Percentiles rank a stretch among this genome's conserved stretches.
Conservation (phyloP, 2,797 vertebrate species). For the Pyrocephalus nanus region DNA sequence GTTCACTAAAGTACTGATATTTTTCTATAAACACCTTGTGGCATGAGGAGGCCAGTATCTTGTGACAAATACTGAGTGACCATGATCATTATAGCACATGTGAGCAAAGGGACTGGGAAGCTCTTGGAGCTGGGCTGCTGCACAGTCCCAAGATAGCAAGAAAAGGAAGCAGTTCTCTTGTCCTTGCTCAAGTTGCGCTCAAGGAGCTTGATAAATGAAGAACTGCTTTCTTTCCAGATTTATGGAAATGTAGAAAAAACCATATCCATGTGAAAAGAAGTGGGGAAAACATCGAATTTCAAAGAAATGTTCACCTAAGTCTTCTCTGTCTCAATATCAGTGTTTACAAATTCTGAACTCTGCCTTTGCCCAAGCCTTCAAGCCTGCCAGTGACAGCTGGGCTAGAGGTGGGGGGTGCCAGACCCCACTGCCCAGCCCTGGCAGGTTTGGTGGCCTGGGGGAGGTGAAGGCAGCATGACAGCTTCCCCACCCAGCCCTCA, state of each 20-base stretch:
- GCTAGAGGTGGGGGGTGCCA: not conserved
- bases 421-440: not conserved
- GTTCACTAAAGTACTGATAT: not conserved
- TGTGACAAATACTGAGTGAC: rapidly evolving
- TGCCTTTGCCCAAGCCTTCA: not conserved
- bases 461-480: not conserved
- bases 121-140: not conserved
- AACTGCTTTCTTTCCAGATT: not conserved
- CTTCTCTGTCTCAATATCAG: not conserved
- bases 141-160: not conserved
- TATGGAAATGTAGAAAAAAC: not conserved
- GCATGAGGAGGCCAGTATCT: not conserved
- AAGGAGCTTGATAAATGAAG: not conserved
- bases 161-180: not conserved
- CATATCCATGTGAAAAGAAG: rapidly evolving
- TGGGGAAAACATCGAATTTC: not conserved
- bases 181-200: not conserved
- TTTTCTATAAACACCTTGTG: not conserved
- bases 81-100: rapidly evolving
- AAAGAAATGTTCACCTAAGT: not conserved
- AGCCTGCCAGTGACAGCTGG: not conserved
- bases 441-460: rapidly evolving
- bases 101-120: not conserved
- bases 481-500: not conserved
- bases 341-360: not conserved